Evolutionary conservation across 2,113 vertebrate genomes (phyloP).

Genomic region (Vireo altiloquus): DNA sequence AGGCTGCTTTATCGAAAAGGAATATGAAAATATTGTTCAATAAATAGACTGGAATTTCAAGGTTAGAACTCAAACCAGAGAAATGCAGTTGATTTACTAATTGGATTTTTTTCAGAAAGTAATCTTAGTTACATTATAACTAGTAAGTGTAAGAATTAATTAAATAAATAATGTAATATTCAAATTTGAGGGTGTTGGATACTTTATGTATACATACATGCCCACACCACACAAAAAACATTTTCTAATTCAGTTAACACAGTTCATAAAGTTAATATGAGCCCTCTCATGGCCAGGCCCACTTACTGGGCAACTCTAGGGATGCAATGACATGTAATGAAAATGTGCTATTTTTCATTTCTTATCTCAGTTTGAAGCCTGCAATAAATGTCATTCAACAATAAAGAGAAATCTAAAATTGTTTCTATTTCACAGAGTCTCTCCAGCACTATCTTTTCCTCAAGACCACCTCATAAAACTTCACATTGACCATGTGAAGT

Average conservation of each 20-base stretch:
- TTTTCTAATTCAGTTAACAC: not conserved
- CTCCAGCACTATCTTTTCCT: not conserved
- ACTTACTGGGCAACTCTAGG: not conserved
- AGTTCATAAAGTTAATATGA: not conserved
- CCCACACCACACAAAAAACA: not conserved
- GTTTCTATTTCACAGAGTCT: not conserved
- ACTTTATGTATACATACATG: not conserved
- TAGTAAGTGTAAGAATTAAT: not conserved
- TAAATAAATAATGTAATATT: not conserved
- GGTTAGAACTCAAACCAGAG: not conserved
- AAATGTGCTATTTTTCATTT: not conserved
- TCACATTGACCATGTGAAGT: not conserved
- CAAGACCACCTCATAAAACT: not conserved
- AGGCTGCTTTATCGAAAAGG: not conserved
- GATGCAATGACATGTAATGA: accelerated
- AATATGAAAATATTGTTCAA: not conserved
- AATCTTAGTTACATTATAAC: not conserved
- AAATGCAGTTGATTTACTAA: not conserved
- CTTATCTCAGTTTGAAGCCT: not conserved
- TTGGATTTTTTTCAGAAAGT: not conserved
- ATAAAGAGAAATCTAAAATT: not conserved
- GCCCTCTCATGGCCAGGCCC: not conserved
- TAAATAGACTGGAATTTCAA: not conserved
- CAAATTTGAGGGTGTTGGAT: not conserved
- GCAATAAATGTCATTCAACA: not conserved